Percentiles rank a stretch among this genome's conserved stretches.
Conservation (phyloP, 2,888 invertebrate genomes). For the Synergus gifuensis region DNA sequence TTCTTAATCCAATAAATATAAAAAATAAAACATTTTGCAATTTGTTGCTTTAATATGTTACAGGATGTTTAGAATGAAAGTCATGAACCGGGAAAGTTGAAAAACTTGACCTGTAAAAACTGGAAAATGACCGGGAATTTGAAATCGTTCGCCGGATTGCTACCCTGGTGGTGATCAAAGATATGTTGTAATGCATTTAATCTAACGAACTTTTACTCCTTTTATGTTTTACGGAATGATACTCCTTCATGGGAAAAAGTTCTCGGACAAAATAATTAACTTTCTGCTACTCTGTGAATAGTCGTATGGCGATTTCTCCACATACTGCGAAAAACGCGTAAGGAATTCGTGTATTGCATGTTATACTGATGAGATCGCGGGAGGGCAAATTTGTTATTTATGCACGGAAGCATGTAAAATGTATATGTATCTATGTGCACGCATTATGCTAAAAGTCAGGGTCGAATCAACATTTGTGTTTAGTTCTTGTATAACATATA, state of each 20-base stretch:
- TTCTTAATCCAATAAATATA: too few species aligned
- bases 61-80: too few species aligned
- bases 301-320: slow-evolving; percentile 8
- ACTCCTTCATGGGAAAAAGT: slow-evolving; percentile 4
- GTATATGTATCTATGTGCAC: neutral
- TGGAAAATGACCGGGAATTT: too few species aligned
- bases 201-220: slow-evolving; percentile 7
- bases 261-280: slow-evolving; percentile 23
- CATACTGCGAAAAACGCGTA: slow-evolving; percentile 18
- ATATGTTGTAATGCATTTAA: neutral
- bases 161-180: neutral
- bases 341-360: slow-evolving; percentile 25
- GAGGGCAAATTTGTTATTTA: slow-evolving; percentile 4
- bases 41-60: too few species aligned
- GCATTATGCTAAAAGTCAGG: slow-evolving; percentile 9
- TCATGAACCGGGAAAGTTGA: too few species aligned
- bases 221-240: slow-evolving; percentile 18
- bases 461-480: neutral
- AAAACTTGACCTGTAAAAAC: too few species aligned
- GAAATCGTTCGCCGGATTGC: neutral
- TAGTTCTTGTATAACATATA: neutral
- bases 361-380: neutral
- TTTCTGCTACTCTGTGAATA: slow-evolving; percentile 19
- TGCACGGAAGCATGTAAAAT: neutral
- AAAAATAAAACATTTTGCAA: too few species aligned